These are phyloP conservation scores for Cotesia glomerata DNA, from an alignment of 1,140 invertebrate genomes.

Conservation along the genomic window DNA sequence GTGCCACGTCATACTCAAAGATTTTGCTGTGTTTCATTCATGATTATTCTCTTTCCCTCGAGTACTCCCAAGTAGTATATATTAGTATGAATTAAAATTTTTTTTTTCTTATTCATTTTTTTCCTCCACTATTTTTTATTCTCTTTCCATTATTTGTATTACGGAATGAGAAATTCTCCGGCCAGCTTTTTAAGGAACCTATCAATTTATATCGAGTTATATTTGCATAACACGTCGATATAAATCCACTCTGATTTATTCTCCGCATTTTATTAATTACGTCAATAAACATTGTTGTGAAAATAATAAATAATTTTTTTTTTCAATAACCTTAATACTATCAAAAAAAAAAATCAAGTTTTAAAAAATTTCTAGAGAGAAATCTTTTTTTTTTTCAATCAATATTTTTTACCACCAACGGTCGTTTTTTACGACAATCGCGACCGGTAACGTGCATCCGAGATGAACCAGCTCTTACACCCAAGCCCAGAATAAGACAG, in stretches of 20 bases:
- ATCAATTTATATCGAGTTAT: background rate
- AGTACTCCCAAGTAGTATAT: background rate
- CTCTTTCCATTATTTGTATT: background rate
- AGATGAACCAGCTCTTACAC: background rate
- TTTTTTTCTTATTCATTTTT: background rate
- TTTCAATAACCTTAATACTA: too few species aligned
- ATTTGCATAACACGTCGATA: slow-evolving; percentile 3
- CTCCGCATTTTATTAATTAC: too few species aligned
- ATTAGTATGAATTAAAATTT: slow-evolving; percentile 18
- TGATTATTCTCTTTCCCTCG: slow-evolving; percentile 26
- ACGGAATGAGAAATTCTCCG: background rate
- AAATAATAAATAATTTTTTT: too few species aligned
- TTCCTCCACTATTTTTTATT: background rate
- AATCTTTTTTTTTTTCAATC: background rate
- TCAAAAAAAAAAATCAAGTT: too few species aligned
- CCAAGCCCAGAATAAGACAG: slow-evolving; percentile 20
- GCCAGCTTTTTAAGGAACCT: background rate
- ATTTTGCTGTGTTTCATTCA: slow-evolving; percentile 37
- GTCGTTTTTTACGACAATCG: background rate
- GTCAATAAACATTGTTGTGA: too few species aligned
- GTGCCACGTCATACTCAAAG: slow-evolving; percentile 30
- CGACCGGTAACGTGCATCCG: background rate
- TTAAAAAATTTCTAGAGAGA: background rate
- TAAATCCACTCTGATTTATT: background rate
- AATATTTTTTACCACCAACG: background rate